Percentiles rank a stretch among this genome's conserved stretches.
phyloP scores from a whole-genome alignment of 2,888 invertebrate species.

The Polymixis lichenea region DNA sequence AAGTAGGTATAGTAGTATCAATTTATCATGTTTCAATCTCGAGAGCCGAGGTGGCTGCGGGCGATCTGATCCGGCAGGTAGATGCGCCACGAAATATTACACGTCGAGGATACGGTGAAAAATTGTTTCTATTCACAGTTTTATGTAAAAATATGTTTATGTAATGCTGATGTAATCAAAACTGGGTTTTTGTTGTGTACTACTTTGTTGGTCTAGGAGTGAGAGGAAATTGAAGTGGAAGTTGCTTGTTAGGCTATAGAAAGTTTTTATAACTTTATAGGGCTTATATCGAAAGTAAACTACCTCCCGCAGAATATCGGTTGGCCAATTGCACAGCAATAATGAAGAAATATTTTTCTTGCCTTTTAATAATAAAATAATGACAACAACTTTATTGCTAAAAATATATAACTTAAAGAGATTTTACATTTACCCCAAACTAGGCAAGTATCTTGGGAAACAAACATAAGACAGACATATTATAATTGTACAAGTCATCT shows the following conservation, averaged over 20 bases:
- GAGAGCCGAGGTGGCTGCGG: slow-evolving; percentile 67
- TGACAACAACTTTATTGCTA: too few species aligned
- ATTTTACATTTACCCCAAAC: too few species aligned
- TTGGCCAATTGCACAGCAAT: background rate
- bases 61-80: slow-evolving; percentile 66
- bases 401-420: too few species aligned
- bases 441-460: too few species aligned
- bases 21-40: slow-evolving; percentile 86
- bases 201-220: slow-evolving; percentile 17
- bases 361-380: background rate
- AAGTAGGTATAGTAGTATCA: slow-evolving; percentile 70
- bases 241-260: background rate
- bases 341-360: background rate
- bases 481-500: background rate
- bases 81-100: slow-evolving; percentile 71
- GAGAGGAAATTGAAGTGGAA: slow-evolving; percentile 24
- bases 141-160: slow-evolving; percentile 67
- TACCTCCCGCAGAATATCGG: background rate
- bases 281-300: background rate
- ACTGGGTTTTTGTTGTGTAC: slow-evolving; percentile 24
- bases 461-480: background rate
- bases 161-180: slow-evolving; percentile 45
- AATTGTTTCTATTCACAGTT: slow-evolving; percentile 71
- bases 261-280: background rate
- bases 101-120: slow-evolving; percentile 62